Evolutionary conservation across 2,888 invertebrate species (phyloP), one percentile per base, ranked within the genome.

Genomic region (Diachrysia chrysitis): DNA sequence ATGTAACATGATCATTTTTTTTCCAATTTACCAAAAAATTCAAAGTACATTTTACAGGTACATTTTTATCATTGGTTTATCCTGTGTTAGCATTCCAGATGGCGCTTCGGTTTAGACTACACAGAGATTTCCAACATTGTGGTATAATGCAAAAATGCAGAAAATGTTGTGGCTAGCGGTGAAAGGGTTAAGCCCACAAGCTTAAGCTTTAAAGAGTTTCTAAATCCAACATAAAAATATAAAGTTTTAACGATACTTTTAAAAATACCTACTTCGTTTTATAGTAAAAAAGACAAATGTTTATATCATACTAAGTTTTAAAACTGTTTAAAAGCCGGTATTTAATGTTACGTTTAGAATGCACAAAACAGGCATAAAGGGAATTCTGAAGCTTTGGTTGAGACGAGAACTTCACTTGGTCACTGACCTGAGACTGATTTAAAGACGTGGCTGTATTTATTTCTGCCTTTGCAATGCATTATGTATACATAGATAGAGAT

Each of bases 121-220:
- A n/a, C 42, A n/a, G 6, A n/a, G 42, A 42, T n/a, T 42, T 12
- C 6, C n/a, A 42, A 42, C n/a, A 42, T 42, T 42, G 42, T 42
- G 42, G 42, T 42, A 42, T 42, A 42, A 42, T 42, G n/a, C 42
- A 42, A 42, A 42, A 42, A 42, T 42, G n/a, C 42, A 42, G 42
- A n/a, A 42, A 42, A 42, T 42, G n/a, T 42, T 42, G 42, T n/a
- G 42, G n/a, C 42, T 0, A n/a, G 42, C 42, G n/a, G 42, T 42
- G 42, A 42, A 42, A 42, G 42, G 42, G 42, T 42, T 42, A 42
- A 42, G n/a, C 42, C 42, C 42, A 42, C 37, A 37, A 14, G 37
- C 16, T 14, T 16, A 37, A 16, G 37, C 37, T 14, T 37, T 42
- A 42, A 42, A 42, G 42, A n/a, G 42, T 42, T 42, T 42, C n/a